Conservation (phyloP, 2,797 vertebrate genomes). For the Heterohyrax brucei region DNA sequence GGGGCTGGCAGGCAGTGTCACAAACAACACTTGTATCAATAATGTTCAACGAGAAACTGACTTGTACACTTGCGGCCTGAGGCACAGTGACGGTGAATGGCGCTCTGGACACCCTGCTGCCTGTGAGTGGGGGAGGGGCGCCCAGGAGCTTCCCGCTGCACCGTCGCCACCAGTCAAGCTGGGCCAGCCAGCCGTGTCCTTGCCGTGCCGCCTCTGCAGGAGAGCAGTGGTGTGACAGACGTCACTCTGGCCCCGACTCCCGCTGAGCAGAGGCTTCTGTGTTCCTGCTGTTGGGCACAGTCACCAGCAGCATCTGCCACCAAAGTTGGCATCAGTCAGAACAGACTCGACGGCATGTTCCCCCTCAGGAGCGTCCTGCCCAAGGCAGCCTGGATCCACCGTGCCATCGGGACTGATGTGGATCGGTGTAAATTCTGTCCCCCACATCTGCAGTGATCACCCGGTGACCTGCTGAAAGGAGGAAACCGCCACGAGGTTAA, state of each 20-base stretch:
- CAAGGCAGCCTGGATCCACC: too few relatives aligned
- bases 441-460: not conserved
- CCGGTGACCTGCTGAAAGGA: not conserved
- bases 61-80: too few relatives aligned
- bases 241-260: not conserved
- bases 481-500: not conserved
- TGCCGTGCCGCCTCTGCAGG: not conserved
- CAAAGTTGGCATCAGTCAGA: not conserved
- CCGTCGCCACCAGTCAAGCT: not conserved
- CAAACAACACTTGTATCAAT: too few relatives aligned
- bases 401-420: not conserved
- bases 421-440: not conserved
- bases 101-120: not conserved
- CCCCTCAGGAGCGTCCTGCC: not conserved
- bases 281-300: not conserved
- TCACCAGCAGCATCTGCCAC: not conserved
- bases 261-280: not conserved
- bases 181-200: not conserved
- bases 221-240: not conserved
- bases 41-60: too few relatives aligned
- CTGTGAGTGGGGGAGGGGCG: too few relatives aligned
- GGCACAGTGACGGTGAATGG: too few relatives aligned
- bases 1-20: too few relatives aligned
- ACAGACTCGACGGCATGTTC: not conserved
- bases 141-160: not conserved